phyloP scores from a whole-genome alignment of 2,113 vertebrate genomes.

The Felis chaus region DNA sequence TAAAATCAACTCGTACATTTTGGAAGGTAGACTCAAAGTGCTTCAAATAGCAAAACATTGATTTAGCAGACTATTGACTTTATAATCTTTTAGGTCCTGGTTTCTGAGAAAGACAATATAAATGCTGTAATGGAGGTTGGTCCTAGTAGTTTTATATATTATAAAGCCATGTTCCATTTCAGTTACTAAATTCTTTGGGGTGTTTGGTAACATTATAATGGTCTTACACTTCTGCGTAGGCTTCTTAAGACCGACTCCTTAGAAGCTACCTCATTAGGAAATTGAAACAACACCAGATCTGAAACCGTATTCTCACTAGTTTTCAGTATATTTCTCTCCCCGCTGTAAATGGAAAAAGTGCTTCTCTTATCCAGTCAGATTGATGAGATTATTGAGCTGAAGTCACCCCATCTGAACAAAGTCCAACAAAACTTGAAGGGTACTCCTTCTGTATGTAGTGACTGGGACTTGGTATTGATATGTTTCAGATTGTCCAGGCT shows the following conservation, averaged over 20 bases:
- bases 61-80: neutral
- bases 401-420: neutral
- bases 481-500: neutral
- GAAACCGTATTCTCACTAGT: neutral
- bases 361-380: neutral
- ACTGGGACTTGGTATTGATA: neutral
- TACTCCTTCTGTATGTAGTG: neutral
- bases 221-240: neutral
- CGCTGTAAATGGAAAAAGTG: neutral
- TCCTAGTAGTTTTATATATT: neutral
- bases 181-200: neutral
- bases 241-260: neutral
- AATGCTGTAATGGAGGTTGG: neutral
- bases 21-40: neutral
- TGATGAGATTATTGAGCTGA: neutral
- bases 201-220: neutral
- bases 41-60: neutral
- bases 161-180: neutral
- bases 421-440: neutral
- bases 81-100: neutral
- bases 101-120: neutral
- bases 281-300: neutral
- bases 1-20: conserved; percentile 28
- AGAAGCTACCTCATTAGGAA: neutral
- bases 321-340: neutral